Conservation (phyloP, 2,113 vertebrate species). For the Pipra filicauda region DNA sequence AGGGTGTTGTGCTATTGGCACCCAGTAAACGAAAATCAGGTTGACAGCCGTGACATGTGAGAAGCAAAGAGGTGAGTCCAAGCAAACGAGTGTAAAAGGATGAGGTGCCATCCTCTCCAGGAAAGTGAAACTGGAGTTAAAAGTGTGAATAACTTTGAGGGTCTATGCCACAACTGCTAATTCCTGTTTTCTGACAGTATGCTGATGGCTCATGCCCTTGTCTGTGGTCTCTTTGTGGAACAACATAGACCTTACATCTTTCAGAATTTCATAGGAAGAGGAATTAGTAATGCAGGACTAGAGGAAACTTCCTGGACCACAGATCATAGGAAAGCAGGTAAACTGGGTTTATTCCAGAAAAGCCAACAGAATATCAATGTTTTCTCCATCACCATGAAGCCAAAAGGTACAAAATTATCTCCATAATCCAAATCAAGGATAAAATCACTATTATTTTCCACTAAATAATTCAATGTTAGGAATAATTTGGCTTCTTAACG, state of each 20-base stretch:
- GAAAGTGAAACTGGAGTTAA: not conserved
- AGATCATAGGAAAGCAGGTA: not conserved
- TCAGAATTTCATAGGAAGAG: rapidly evolving
- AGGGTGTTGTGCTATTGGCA: not conserved
- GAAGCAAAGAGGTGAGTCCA: not conserved
- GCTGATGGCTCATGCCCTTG: not conserved
- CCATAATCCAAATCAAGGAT: not conserved
- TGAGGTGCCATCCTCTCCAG: not conserved
- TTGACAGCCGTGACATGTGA: not conserved
- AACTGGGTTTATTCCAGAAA: not conserved
- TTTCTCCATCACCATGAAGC: not conserved
- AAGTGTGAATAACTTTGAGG: not conserved
- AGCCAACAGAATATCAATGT: not conserved
- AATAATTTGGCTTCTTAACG: not conserved
- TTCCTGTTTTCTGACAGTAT: not conserved
- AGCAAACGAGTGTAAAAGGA: not conserved
- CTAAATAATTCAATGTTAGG: not conserved
- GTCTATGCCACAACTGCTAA: not conserved
- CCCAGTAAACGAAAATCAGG: not conserved
- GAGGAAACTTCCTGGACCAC: not conserved
- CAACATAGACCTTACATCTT: not conserved
- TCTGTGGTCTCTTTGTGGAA: not conserved
- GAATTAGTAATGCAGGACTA: not conserved
- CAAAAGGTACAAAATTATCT: not conserved
- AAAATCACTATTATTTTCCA: not conserved